Conservation (phyloP, 2,797 vertebrate species). For the Darevskia mixta region DNA sequence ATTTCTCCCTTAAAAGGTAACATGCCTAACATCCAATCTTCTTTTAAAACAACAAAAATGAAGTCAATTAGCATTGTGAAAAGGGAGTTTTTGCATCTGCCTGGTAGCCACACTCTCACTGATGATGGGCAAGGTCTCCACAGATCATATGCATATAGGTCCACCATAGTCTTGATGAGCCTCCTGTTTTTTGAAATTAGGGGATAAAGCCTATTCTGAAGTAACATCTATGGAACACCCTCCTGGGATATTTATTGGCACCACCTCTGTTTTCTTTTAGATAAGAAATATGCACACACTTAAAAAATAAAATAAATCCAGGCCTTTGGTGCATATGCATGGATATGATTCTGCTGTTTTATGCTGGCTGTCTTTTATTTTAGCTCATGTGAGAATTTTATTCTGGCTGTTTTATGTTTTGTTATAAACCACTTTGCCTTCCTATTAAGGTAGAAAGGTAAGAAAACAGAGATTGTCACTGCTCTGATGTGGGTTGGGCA, state of each 20-base stretch:
- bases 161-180: too few relatives aligned
- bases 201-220: not conserved
- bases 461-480: slow-evolving; percentile 4
- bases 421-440: not conserved
- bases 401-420: not conserved
- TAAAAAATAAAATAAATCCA: too few relatives aligned
- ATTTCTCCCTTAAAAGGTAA: not conserved
- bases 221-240: not conserved
- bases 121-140: too few relatives aligned
- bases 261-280: not conserved
- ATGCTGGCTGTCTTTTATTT: not conserved
- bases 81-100: not conserved
- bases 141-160: not conserved
- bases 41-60: not conserved
- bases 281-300: not conserved
- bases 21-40: not conserved
- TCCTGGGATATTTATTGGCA: not conserved
- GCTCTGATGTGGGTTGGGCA: not conserved
- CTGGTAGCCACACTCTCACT: not conserved
- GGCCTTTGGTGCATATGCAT: not conserved
- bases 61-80: not conserved
- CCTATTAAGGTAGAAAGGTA: not conserved
- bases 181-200: not conserved
- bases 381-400: not conserved
- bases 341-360: not conserved